Evolutionary conservation across 2,797 vertebrate species (phyloP).

Genomic region (Xyrichtys novacula): DNA sequence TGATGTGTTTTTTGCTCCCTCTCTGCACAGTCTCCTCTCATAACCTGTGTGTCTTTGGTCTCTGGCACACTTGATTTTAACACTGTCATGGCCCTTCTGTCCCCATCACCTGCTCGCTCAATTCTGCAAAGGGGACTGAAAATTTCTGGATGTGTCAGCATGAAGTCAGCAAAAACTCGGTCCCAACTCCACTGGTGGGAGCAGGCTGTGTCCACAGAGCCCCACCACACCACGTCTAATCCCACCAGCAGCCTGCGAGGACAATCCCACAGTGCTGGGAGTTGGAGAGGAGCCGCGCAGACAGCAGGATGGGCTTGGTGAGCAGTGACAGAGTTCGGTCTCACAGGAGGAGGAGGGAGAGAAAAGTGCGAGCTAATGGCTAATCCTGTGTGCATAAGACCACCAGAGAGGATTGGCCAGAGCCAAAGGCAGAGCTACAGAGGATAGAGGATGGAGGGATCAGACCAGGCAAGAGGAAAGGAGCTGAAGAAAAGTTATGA

Average conservation of each 20-base stretch:
- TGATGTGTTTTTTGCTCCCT: too few species aligned
- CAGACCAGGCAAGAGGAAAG: slow-evolving; percentile 31
- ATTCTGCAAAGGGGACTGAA: slow-evolving; percentile 55
- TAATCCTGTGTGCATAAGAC: slow-evolving; percentile 71
- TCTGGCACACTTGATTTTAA: slow-evolving; percentile 52
- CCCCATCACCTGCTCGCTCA: slow-evolving; percentile 61
- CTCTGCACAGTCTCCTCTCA: slow-evolving; percentile 10
- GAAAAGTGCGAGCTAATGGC: slow-evolving; percentile 58
- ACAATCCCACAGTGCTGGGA: slow-evolving; percentile 56
- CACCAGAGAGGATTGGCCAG: slow-evolving; percentile 59
- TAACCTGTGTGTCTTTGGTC: slow-evolving; percentile 40
- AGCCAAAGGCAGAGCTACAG: slow-evolving; percentile 55
- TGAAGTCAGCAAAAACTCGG: slow-evolving; percentile 40
- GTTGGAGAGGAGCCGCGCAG: slow-evolving; percentile 63
- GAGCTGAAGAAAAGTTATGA: slow-evolving; percentile 18
- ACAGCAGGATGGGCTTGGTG: slow-evolving; percentile 50
- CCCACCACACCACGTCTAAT: slow-evolving; percentile 63
- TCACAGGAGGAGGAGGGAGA: slow-evolving; percentile 39
- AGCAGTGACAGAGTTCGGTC: slow-evolving; percentile 53
- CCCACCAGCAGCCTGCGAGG: slow-evolving; percentile 61
- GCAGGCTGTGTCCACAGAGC: slow-evolving; percentile 61
- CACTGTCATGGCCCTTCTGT: slow-evolving; percentile 60
- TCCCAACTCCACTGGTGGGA: slow-evolving; percentile 44
- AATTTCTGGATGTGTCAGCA: slow-evolving; percentile 66
- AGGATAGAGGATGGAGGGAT: slow-evolving; percentile 47